Evolutionary conservation across 2,113 vertebrate genomes (phyloP), one percentile per base, ranked within the genome.

Genomic region (Chrysochloris asiatica): DNA sequence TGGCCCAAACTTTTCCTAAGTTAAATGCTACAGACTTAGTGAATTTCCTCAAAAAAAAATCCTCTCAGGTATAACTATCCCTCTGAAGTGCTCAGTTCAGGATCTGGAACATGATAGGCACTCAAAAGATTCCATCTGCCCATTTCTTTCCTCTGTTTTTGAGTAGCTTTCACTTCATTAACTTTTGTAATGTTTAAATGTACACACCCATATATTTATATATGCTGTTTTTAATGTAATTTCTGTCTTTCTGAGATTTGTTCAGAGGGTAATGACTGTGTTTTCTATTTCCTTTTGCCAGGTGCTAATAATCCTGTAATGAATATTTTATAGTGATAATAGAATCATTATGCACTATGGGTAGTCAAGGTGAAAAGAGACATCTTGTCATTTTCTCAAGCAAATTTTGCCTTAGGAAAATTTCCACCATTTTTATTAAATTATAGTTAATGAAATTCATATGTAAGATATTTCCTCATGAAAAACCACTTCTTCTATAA

Each of bases 381-480:
- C 88, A 86, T 87, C 7, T 8, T 86, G 30, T 83, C 38, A 79
- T 86, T 93, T 83, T 86, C 52, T 56, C 36, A 76, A 80, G 43
- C 17, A 86, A 45, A 93, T 86, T 91, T 93, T 89, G 78, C 78
- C 73, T 84, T 77, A 84, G 77, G 88, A 52, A 76, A 69, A 86
- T 87, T 87, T 89, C 59, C 22, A 84, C 19, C 3, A 48, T 81
- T 87, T 71, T 71, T 72, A 69, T 85, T 86, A 91, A 85, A 82
- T 95, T 84, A 81, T 81, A 45, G 17, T 38, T 89, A 83, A 86
- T 91, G 17, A 72, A 77, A 93, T 83, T 89, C 36, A 84, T n/a
- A 72, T 77, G n/a, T 45, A 22, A 76, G 47, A 86, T 17, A 26
- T 14, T 16, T 54, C 33, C 11, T 59, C 67, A 45, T 85, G 56